Base-by-base conservation (phyloP, 2,113 vertebrate species). In the Hydrolagus affinis region DNA sequence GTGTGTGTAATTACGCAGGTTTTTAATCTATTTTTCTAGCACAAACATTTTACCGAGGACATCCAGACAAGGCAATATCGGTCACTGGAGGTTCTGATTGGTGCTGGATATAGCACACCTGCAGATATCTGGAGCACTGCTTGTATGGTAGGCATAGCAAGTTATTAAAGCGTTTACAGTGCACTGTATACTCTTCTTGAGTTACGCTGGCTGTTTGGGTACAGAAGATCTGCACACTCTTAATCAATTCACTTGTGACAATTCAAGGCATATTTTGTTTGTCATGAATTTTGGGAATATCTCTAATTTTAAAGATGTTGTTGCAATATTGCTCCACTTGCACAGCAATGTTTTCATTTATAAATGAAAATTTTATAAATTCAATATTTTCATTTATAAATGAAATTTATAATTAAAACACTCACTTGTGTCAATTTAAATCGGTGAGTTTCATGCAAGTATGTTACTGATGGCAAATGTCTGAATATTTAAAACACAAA, bases 101-200 rank as follows among this genome's bases (percentile, higher is more conserved):
- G 98, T 3, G 90, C 95, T 0, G 97, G 97, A n/a, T 99, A 99
- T 56, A 92, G 95, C 87, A 97, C 96, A 0, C 97, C 97, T 0
- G 98, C 98, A 23, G 98, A 99, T 90, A 98, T 99, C 90, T 99
- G 98, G 97, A 99, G 98, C 93, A 98, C 98, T 0, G 97, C 98
- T 0, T 98, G 97, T 90, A 99, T 99, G 98, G 97, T 99, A 89
- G 90, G 93, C 11, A 66, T 30, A 19, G 66, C 19, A 17, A 30
- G 21, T 21, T 66, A 17, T 23, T 30, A 23, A 80, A 64, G n/a
- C 32, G 28, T 44, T 8, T 28, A 0, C 0, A 0, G 0, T 85
- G 0, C 62, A 12, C 77, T 71, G 44, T 44, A 44, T 30, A 74
- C 15, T 17, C 72, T 19, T 56, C 19, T 75, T 75, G 6, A 32